A percentile compares a stretch with the other conserved stretches of the same genome.
These are phyloP conservation scores for Morone chrysops DNA, from an alignment of 2,113 vertebrate species.

Conservation along the genomic window DNA sequence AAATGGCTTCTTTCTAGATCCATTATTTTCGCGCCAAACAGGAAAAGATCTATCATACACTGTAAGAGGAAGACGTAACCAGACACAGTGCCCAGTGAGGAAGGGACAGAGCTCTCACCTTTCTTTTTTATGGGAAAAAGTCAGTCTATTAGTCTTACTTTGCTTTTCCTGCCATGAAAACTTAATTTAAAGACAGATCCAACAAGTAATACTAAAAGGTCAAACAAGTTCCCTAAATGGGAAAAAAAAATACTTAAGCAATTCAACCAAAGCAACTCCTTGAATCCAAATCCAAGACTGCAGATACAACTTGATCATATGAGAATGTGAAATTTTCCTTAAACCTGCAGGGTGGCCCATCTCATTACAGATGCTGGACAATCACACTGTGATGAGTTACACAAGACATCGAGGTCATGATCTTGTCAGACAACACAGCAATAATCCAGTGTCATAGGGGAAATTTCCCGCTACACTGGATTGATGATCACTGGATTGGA, in stretches of 20 bases:
- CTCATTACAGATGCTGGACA: background rate
- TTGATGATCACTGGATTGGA: conserved; percentile 36
- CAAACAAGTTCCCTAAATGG: background rate
- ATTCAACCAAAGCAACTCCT: background rate
- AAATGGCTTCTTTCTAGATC: conserved; percentile 15
- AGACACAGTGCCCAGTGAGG: background rate
- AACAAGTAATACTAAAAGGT: conserved; percentile 5
- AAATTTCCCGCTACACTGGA: background rate
- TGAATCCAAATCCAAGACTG: background rate
- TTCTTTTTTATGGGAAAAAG: background rate
- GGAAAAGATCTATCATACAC: conserved; percentile 7
- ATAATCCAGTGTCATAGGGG: conserved; percentile 38
- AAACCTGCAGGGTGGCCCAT: background rate
- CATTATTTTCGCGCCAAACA: conserved; percentile 24
- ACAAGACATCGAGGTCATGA: background rate
- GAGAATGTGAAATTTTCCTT: background rate
- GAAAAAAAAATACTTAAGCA: background rate
- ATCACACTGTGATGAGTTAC: background rate
- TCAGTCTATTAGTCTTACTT: conserved; percentile 23
- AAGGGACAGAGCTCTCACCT: background rate
- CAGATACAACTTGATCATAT: background rate
- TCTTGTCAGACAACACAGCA: conserved; percentile 11
- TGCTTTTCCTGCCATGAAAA: conserved; percentile 10
- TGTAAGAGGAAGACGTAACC: background rate
- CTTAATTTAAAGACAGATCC: background rate